Conservation (phyloP, 2,797 vertebrate species). For the Spinibarbus caldwelli region DNA sequence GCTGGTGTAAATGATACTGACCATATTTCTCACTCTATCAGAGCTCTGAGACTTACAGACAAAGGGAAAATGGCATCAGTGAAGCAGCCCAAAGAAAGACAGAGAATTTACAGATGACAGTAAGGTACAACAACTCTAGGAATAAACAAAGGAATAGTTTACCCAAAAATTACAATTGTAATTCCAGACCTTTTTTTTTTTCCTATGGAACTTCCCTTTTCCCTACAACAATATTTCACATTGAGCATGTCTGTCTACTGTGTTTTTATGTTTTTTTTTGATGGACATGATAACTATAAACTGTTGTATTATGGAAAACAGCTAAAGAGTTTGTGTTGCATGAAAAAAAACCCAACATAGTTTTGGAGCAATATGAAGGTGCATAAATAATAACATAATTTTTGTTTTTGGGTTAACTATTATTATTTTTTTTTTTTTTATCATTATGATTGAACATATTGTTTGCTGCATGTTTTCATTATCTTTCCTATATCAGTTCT, state of each 20-base stretch:
- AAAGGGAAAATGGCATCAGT: conserved; percentile 69
- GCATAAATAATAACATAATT: background rate
- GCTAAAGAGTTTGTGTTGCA: background rate
- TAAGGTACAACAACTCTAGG: conserved; percentile 58
- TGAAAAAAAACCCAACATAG: background rate
- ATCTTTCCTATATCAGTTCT: conserved; percentile 29
- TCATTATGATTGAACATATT: too few relatives aligned
- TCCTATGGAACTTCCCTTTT: background rate
- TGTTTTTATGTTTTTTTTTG: background rate
- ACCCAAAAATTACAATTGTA: background rate
- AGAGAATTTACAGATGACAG: conserved; percentile 74
- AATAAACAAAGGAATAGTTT: background rate
- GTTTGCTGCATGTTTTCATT: background rate
- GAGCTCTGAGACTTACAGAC: conserved; percentile 68
- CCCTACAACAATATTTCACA: background rate
- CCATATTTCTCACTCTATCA: background rate
- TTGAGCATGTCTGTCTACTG: background rate
- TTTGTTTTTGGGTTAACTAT: background rate
- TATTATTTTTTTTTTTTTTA: too few relatives aligned
- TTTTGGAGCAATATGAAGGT: background rate
- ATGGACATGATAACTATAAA: background rate
- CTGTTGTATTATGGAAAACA: background rate
- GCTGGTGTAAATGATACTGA: conserved; percentile 10
- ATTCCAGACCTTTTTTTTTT: background rate
- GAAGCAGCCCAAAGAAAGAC: conserved; percentile 74